Percentiles rank a stretch among this genome's conserved stretches.
Conservation (phyloP, 1,140 invertebrate genomes). For the Drepana arcuata region DNA sequence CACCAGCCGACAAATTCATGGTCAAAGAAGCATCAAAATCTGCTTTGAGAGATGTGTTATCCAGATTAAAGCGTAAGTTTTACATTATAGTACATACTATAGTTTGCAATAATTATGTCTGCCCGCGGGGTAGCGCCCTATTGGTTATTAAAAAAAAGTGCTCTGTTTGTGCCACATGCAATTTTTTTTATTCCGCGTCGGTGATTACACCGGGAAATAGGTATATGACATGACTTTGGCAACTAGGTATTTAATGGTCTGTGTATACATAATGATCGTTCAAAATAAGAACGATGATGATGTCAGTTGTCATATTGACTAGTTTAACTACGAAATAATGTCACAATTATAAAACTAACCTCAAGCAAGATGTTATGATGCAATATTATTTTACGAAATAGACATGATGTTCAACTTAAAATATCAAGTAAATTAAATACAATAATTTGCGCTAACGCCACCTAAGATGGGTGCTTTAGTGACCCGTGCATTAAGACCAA, state of each 20-base stretch:
- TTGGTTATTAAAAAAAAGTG: too few species aligned
- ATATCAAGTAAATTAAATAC: not conserved
- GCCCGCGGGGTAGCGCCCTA: too few species aligned
- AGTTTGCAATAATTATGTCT: not conserved
- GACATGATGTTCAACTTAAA: constrained; percentile 11
- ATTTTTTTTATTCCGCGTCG: too few species aligned
- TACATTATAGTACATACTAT: too few species aligned
- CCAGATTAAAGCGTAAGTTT: constrained; percentile 41
- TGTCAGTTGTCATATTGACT: constrained; percentile 3
- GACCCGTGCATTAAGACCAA: constrained; percentile 43
- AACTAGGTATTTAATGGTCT: too few species aligned
- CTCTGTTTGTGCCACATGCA: too few species aligned
- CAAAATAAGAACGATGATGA: too few species aligned
- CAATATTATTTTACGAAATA: constrained; percentile 4
- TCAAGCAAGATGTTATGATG: constrained; percentile 11
- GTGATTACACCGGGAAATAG: too few species aligned
- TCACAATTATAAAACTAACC: constrained; percentile 12
- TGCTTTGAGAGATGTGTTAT: constrained; percentile 36
- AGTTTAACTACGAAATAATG: too few species aligned
- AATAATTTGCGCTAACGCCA: constrained; percentile 34
- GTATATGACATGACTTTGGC: too few species aligned
- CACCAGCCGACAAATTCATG: constrained; percentile 16
- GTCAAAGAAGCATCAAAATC: constrained; percentile 31
- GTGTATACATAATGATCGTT: too few species aligned
- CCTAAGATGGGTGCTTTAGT: constrained; percentile 66